Percentiles rank a stretch among this genome's conserved stretches.
These are phyloP conservation scores for Epiblema foenella DNA, from an alignment of 2,888 invertebrate species.

Conservation along the genomic window DNA sequence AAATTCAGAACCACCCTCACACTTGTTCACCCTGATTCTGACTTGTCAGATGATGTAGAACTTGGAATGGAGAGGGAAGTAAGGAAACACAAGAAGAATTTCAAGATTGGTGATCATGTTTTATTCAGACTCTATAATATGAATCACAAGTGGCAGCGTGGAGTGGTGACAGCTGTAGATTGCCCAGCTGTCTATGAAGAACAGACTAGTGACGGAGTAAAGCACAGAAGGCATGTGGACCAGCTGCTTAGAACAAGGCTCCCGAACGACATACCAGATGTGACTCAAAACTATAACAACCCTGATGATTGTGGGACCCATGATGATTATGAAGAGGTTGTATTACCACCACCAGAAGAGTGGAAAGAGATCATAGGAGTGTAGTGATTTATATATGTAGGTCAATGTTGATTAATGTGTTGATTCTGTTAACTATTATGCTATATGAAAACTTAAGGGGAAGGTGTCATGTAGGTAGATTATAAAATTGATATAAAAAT, in stretches of 20 bases:
- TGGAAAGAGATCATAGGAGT: constrained; percentile 13
- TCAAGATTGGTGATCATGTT: constrained; percentile 19
- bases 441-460: not conserved
- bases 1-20: constrained; percentile 39
- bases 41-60: constrained; percentile 6
- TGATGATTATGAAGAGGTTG: constrained; percentile 7
- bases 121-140: constrained; percentile 27
- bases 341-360: constrained; percentile 15
- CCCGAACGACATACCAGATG: not conserved
- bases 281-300: not conserved
- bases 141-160: constrained; percentile 21
- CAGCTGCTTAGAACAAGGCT: constrained; percentile 18
- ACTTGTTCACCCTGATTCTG: constrained; percentile 33
- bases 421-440: not conserved
- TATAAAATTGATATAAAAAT: too few relatives aligned
- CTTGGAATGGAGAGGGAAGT: not conserved
- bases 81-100: constrained; percentile 3
- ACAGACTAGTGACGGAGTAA: constrained; percentile 1
- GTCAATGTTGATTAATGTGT: not conserved
- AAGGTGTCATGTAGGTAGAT: constrained; percentile 1
- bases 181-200: too few relatives aligned
- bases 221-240: constrained; percentile 15
- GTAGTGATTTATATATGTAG: not conserved
- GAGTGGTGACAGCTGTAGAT: constrained; percentile 4
- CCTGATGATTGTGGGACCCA: not conserved